Percentiles rank a stretch among this genome's conserved stretches.
Evolutionary conservation across 2,888 invertebrate species (phyloP).

Genomic region (Sceliomorpha sp.): DNA sequence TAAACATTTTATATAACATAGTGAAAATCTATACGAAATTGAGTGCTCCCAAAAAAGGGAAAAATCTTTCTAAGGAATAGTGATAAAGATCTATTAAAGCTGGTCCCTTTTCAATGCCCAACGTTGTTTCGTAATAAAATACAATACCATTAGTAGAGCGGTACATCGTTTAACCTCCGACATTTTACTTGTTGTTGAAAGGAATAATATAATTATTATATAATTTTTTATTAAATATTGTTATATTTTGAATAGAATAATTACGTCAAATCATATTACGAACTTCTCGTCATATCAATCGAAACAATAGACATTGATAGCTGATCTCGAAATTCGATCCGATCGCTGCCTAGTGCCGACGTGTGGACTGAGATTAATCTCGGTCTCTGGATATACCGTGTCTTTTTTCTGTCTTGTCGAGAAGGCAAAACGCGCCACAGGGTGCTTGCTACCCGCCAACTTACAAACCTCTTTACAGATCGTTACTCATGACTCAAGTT

Average conservation of each 20-base stretch:
- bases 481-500: conserved; percentile 73
- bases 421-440: conserved; percentile 70
- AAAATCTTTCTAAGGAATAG: too few species aligned
- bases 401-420: conserved; percentile 48
- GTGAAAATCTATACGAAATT: too few species aligned
- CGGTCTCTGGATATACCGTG: conserved; percentile 19
- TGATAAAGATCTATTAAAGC: too few species aligned
- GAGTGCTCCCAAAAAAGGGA: too few species aligned
- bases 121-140: too few species aligned
- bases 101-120: too few species aligned
- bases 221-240: too few species aligned
- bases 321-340: conserved; percentile 47
- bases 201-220: too few species aligned
- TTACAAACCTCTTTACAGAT: conserved; percentile 79
- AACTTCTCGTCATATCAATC: conserved; percentile 19
- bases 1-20: too few species aligned
- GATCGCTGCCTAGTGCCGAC: conserved; percentile 42
- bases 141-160: too few species aligned
- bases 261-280: conserved; percentile 34
- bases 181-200: too few species aligned
- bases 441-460: conserved; percentile 75
- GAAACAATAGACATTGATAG: conserved; percentile 48
- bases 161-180: too few species aligned
- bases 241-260: conserved; percentile 25
- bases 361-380: conserved; percentile 50